Conservation (phyloP, 1,140 invertebrate species). For the Pemphigus obesinymphae region DNA sequence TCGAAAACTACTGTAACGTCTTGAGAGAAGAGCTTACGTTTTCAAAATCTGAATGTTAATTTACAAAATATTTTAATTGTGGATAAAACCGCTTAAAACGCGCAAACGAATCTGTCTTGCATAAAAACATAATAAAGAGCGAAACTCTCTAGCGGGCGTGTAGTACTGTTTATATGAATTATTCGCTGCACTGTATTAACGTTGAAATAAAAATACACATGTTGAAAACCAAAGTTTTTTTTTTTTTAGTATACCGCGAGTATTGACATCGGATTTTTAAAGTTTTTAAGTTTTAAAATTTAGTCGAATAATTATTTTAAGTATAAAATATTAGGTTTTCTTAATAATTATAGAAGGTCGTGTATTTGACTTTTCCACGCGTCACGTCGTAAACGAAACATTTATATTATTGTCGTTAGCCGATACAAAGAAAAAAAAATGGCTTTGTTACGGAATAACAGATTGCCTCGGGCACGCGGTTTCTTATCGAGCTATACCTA, state of each 20-base stretch:
- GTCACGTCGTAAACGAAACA: background rate
- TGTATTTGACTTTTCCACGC: too few relatives aligned
- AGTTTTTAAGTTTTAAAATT: background rate
- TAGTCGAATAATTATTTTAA: background rate
- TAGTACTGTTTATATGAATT: too few relatives aligned
- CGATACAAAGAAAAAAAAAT: background rate
- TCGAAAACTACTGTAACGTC: background rate
- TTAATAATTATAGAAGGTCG: background rate
- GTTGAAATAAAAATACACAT: too few relatives aligned
- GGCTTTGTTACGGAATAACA: background rate
- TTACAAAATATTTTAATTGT: background rate
- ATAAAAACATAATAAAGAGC: background rate
- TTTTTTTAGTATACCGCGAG: too few relatives aligned
- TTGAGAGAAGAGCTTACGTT: background rate
- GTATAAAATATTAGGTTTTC: background rate
- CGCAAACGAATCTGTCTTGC: conserved; percentile 4
- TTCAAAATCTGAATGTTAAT: background rate
- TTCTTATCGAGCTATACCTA: background rate
- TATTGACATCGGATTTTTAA: too few relatives aligned
- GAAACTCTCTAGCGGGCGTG: background rate
- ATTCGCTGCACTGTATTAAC: too few relatives aligned
- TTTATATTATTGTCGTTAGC: background rate
- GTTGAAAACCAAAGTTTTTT: too few relatives aligned
- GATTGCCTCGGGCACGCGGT: background rate
- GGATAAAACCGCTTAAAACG: background rate